Evolutionary conservation across 2,888 invertebrate species (phyloP), one percentile per base, ranked within the genome.

Genomic region (Diarsia dahlii): DNA sequence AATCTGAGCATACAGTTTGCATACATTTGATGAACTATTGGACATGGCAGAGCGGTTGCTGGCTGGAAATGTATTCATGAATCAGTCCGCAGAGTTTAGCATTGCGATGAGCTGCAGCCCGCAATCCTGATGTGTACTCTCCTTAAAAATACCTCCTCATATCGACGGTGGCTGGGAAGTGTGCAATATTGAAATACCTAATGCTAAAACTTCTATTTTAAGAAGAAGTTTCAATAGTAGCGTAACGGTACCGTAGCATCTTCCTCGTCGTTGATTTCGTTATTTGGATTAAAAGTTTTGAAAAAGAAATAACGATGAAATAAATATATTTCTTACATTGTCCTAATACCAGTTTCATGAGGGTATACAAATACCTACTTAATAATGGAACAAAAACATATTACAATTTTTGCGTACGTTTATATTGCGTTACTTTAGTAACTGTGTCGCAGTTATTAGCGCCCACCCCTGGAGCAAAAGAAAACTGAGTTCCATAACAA

Each of bases 61-160:
- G 64, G 50, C 15, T 45, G 65, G 60, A 80, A 83, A 85, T 86
- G 48, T 80, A 85, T 85, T 85, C 85, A 84, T 84, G 80, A 78
- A 74, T 68, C 71, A 39, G 72, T 60, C 76, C 34, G 52, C 48
- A 62, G 63, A 76, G 50, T 78, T 85, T 76, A 84, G 74, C 81
- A 84, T 81, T 78, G 66, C 68, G 46, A 86, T 80, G 78, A 78
- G 77, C 48, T 74, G 76, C 12, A 34, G 15, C 46, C 20, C 60
- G 46, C 62, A 74, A 15, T 34, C 52, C 20, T 67, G 45, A 52
- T 60, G 76, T 81, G 54, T 56, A 70, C 67, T 60, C 54, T 39
- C 64, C 67, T 85, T 85, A 76, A 82, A 81, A 85, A 81, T 82
- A 85, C 76, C 60, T 69, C n/a, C 50, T 23, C 67, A 63, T 56